Conservation (phyloP, 2,888 invertebrate genomes). For the Andrena haemorrhoa region DNA sequence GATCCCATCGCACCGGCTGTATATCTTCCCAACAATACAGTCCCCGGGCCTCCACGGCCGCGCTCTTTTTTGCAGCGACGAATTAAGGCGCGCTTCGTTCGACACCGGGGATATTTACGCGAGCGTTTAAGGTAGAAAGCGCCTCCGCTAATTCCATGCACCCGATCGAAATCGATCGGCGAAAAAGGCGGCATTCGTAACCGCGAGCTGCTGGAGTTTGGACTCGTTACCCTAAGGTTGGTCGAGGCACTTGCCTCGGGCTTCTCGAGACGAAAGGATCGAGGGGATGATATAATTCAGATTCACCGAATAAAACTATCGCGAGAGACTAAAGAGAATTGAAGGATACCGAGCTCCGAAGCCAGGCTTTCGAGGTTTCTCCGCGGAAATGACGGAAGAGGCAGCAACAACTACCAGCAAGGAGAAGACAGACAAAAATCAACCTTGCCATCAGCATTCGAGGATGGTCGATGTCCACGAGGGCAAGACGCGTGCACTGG, state of each 20-base stretch:
- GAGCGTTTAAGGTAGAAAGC: conserved; percentile 66
- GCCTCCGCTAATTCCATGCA: conserved; percentile 18
- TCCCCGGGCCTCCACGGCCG: neutral
- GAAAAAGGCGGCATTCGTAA: neutral
- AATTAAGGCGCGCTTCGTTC: conserved; percentile 32
- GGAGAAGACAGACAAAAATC: conserved; percentile 56
- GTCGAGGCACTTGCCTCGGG: too few species aligned
- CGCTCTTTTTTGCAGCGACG: conserved; percentile 27
- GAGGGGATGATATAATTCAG: too few species aligned
- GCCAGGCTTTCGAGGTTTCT: neutral
- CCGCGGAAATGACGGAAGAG: conserved; percentile 9
- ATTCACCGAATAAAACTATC: neutral
- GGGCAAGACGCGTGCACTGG: conserved; percentile 25
- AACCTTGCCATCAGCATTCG: conserved; percentile 62
- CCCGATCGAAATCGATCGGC: neutral
- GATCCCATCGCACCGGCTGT: conserved; percentile 53
- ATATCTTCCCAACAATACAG: conserved; percentile 55
- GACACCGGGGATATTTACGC: conserved; percentile 40
- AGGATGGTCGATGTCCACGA: conserved; percentile 54
- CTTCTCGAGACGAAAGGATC: too few species aligned
- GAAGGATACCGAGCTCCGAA: neutral
- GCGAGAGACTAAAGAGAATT: neutral
- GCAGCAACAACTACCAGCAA: conserved; percentile 48
- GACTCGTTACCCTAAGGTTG: too few species aligned
- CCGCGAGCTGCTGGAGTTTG: neutral